Conservation (phyloP, 2,113 vertebrate species). For the Pelecanus crispus region DNA sequence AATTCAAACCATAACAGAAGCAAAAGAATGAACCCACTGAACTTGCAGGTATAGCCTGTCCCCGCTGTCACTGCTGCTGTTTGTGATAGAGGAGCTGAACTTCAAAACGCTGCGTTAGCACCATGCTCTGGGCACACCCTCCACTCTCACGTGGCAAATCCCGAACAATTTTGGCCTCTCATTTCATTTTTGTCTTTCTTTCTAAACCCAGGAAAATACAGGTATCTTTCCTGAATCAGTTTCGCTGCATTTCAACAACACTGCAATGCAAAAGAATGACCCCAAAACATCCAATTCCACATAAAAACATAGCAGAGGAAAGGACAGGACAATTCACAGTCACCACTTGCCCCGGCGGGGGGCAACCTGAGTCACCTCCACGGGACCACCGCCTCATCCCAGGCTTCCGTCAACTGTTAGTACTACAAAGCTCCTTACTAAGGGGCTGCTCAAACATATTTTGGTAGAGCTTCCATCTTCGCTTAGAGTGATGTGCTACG, state of each 20-base stretch:
- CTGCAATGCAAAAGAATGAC: conserved; percentile 27
- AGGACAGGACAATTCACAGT: conserved; percentile 1
- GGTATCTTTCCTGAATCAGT: not conserved
- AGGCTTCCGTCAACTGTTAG: not conserved
- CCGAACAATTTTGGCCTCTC: not conserved
- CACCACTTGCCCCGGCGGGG: not conserved
- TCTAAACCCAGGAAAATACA: not conserved
- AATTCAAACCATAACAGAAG: conserved; percentile 44
- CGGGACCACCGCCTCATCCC: not conserved
- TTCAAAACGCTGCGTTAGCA: not conserved
- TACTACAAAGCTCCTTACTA: not conserved
- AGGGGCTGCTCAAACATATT: not conserved
- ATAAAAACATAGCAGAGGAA: conserved; percentile 10
- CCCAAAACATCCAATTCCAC: conserved; percentile 29
- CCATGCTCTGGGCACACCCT: conserved; percentile 13
- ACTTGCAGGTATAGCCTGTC: conserved; percentile 31
- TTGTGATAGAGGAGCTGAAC: conserved; percentile 29
- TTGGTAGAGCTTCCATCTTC: not conserved
- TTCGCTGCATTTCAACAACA: conserved; percentile 1
- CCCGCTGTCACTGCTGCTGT: conserved; percentile 1
- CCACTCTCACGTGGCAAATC: not conserved
- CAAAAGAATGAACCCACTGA: conserved; percentile 36
- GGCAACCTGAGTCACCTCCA: not conserved
- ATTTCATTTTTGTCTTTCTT: not conserved
- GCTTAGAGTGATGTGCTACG: not conserved